Conservation (phyloP, 2,797 vertebrate species). For the Onychomys torridus region DNA sequence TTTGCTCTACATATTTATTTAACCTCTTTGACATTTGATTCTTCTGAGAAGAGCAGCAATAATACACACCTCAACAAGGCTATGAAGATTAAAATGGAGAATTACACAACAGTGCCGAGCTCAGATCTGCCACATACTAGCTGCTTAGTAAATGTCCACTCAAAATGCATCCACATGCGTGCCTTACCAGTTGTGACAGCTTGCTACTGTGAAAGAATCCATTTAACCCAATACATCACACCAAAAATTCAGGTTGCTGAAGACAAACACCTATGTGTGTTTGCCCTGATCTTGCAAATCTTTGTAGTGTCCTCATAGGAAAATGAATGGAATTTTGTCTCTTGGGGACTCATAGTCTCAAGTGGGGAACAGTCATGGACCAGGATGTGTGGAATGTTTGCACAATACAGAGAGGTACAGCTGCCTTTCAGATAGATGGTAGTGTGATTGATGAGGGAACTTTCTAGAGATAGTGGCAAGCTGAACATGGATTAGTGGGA, state of each 20-base stretch:
- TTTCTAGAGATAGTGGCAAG: not conserved
- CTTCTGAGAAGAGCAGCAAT: conserved; percentile 30
- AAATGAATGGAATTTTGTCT: not conserved
- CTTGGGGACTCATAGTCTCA: not conserved
- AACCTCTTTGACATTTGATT: conserved; percentile 39
- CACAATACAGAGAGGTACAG: not conserved
- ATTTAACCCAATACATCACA: not conserved
- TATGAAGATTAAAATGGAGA: conserved; percentile 11
- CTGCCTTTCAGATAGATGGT: not conserved
- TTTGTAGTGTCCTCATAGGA: not conserved
- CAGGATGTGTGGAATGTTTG: not conserved
- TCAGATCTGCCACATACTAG: not conserved
- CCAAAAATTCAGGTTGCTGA: not conserved
- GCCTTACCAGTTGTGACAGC: not conserved
- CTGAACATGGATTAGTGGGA: not conserved
- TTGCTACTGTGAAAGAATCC: not conserved
- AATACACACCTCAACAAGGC: not conserved
- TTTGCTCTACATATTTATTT: conserved; percentile 20
- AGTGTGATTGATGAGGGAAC: not conserved
- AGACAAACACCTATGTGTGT: not conserved
- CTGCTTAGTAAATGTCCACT: not conserved
- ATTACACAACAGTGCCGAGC: not conserved
- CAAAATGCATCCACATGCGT: not conserved
- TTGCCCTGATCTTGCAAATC: not conserved
- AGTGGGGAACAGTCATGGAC: not conserved